A percentile compares a stretch with the other conserved stretches of the same genome.
Evolutionary conservation across 1,140 invertebrate species (phyloP).

Genomic region (Drosophila melanica): DNA sequence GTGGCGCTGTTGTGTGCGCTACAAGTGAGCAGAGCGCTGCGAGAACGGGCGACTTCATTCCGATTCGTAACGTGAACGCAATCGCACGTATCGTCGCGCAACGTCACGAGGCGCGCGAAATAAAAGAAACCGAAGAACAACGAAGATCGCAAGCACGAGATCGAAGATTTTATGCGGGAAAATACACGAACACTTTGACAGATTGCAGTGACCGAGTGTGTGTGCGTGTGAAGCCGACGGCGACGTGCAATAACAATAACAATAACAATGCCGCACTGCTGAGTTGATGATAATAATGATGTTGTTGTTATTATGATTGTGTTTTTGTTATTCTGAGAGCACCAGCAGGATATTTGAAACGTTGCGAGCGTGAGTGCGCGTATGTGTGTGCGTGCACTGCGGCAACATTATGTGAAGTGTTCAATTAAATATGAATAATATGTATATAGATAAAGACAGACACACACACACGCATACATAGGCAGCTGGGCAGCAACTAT

Average conservation of each 20-base stretch:
- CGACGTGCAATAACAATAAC: conserved; percentile 38
- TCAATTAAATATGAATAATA: conserved; percentile 55
- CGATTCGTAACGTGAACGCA: conserved; percentile 42
- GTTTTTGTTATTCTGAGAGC: conserved; percentile 28
- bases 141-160: conserved; percentile 19
- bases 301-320: conserved; percentile 32
- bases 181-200: background rate
- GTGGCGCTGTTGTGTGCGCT: conserved; percentile 19
- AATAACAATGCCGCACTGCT: conserved; percentile 42
- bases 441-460: conserved; percentile 37
- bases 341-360: conserved; percentile 61
- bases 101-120: conserved; percentile 28
- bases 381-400: conserved; percentile 11
- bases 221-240: conserved; percentile 25
- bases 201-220: background rate
- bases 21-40: conserved; percentile 33
- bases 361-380: conserved; percentile 26
- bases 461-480: conserved; percentile 12
- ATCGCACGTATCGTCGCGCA: conserved; percentile 45
- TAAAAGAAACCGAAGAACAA: conserved; percentile 2
- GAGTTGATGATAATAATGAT: conserved; percentile 21
- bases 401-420: conserved; percentile 59
- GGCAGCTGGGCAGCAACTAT: conserved; percentile 46
- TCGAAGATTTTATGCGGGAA: conserved; percentile 42
- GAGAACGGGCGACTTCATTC: conserved; percentile 28